These are phyloP conservation scores for Sphaeridia pumilis DNA, from an alignment of 2,888 invertebrate genomes.

Conservation along the genomic window DNA sequence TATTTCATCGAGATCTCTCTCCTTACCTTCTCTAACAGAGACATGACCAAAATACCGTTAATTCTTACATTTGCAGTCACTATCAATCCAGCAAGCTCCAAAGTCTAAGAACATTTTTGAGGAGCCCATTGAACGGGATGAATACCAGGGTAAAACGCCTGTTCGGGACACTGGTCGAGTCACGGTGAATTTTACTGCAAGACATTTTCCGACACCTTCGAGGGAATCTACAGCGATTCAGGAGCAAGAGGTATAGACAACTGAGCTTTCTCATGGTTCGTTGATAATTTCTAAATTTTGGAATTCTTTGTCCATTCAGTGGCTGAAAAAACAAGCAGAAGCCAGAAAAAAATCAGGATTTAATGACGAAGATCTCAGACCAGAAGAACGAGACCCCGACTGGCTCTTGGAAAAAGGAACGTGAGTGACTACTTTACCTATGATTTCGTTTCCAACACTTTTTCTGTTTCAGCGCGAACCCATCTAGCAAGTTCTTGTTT, in stretches of 20 bases:
- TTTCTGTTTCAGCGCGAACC: not conserved
- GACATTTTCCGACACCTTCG: slow-evolving; percentile 69
- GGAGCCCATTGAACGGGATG: too few species aligned
- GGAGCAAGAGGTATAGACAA: slow-evolving; percentile 62
- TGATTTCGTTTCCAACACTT: not conserved
- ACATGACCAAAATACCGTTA: too few species aligned
- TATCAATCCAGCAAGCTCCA: too few species aligned
- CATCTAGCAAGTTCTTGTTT: not conserved
- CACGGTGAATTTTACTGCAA: slow-evolving; percentile 57
- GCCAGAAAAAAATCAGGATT: slow-evolving; percentile 58
- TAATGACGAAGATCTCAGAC: slow-evolving; percentile 55
- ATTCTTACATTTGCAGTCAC: too few species aligned
- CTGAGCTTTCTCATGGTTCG: too few species aligned
- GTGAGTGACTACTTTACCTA: slow-evolving; percentile 40
- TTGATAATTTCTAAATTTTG: not conserved
- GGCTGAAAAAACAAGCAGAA: slow-evolving; percentile 64
- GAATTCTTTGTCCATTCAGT: slow-evolving; percentile 41
- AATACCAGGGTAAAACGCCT: too few species aligned
- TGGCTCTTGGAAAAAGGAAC: slow-evolving; percentile 73
- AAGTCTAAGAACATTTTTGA: too few species aligned
- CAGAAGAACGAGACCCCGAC: slow-evolving; percentile 69
- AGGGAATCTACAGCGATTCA: slow-evolving; percentile 57
- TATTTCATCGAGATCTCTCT: too few species aligned
- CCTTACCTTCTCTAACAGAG: too few species aligned
- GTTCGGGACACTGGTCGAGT: slow-evolving; percentile 50